Conservation (phyloP, 1,140 invertebrate species). For the Condylostylus longicornis region DNA sequence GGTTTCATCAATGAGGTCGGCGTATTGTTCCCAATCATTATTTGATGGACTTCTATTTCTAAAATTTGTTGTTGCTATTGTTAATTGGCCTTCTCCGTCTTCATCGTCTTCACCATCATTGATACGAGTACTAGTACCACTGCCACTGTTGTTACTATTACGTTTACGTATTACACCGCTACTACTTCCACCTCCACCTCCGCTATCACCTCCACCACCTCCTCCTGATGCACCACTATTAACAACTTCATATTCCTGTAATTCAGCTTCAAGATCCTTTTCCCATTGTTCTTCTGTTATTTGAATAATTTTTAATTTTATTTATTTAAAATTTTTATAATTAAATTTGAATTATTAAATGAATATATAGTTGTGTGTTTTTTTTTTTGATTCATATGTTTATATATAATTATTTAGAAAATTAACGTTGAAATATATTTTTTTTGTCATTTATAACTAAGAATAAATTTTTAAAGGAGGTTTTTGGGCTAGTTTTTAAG, state of each 20-base stretch:
- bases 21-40: slow-evolving; percentile 32
- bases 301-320: background rate
- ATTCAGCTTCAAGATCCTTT: slow-evolving; percentile 77
- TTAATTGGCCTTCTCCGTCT: slow-evolving; percentile 23
- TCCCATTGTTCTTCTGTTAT: slow-evolving; percentile 77
- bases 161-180: background rate
- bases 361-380: background rate
- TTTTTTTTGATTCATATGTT: background rate
- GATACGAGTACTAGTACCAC: background rate
- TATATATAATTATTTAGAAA: background rate
- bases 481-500: no score
- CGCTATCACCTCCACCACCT: slow-evolving; percentile 3
- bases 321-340: slow-evolving; percentile 2
- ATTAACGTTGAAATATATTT: background rate
- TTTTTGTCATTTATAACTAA: no score
- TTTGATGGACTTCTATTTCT: slow-evolving; percentile 25
- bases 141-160: slow-evolving; percentile 2
- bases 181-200: slow-evolving; percentile 4
- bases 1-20: slow-evolving; percentile 32
- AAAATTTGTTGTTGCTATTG: slow-evolving; percentile 29
- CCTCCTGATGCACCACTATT: slow-evolving; percentile 32
- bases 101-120: slow-evolving; percentile 8
- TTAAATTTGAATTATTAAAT: no score
- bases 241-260: slow-evolving; percentile 84
- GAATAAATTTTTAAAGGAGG: no score